phyloP scores from a whole-genome alignment of 2,797 vertebrate genomes.

The Otolemur crassicaudatus region DNA sequence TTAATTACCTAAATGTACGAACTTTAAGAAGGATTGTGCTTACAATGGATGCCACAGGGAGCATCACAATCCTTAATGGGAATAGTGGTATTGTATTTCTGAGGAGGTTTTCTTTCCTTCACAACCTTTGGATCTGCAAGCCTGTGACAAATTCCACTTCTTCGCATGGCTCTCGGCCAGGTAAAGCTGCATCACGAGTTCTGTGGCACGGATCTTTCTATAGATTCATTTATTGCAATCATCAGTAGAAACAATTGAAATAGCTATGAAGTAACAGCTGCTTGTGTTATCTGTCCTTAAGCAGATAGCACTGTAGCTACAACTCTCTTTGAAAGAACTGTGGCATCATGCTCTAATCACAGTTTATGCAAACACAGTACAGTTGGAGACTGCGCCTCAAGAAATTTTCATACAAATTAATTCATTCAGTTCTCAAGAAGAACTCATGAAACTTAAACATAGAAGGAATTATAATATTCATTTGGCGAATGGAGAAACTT shows the following conservation, averaged over 20 bases:
- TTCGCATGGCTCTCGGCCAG: not conserved
- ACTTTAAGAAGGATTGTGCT: slow-evolving; percentile 55
- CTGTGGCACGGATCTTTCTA: not conserved
- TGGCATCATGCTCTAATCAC: not conserved
- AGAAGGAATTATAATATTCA: slow-evolving; percentile 18
- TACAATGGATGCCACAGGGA: slow-evolving; percentile 53
- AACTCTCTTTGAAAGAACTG: slow-evolving; percentile 49
- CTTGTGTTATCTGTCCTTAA: slow-evolving; percentile 29
- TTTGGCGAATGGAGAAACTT: slow-evolving; percentile 31
- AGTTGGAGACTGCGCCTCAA: not conserved
- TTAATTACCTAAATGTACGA: slow-evolving; percentile 74
- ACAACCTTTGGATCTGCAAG: not conserved
- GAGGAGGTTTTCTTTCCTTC: slow-evolving; percentile 36
- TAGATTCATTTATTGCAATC: slow-evolving; percentile 27
- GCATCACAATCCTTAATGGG: not conserved
- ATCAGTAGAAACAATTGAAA: slow-evolving; percentile 48
- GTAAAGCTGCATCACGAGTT: not conserved
- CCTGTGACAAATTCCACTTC: slow-evolving; percentile 15
- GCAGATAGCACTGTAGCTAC: not conserved
- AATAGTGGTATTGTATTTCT: slow-evolving; percentile 40
- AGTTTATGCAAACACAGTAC: slow-evolving; percentile 16
- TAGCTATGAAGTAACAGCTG: slow-evolving; percentile 41
- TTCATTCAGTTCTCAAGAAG: not conserved
- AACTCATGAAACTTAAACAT: not conserved
- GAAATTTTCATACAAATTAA: slow-evolving; percentile 26